Conservation (phyloP, 1,140 invertebrate genomes). For the Eumeta japonica region DNA sequence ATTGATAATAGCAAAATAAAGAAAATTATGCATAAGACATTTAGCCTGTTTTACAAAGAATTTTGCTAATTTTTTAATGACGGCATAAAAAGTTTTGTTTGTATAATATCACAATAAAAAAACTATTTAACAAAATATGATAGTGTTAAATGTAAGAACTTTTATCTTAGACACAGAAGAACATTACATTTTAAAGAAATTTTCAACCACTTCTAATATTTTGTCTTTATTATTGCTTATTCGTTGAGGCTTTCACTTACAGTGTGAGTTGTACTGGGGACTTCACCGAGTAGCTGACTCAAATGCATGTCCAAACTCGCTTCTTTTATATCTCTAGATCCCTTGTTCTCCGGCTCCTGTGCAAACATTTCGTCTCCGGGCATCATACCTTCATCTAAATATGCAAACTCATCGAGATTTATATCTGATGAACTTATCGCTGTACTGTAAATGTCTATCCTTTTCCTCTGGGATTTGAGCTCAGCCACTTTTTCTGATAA, state of each 20-base stretch:
- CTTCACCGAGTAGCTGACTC: conserved; percentile 31
- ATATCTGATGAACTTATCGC: conserved; percentile 52
- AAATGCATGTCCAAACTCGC: conserved; percentile 36
- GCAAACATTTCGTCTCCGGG: conserved; percentile 46
- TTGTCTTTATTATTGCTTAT: conserved; percentile 37
- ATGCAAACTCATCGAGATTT: conserved; percentile 55
- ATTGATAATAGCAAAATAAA: too few relatives aligned
- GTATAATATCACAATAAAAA: too few relatives aligned
- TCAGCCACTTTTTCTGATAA: conserved; percentile 46
- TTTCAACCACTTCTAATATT: conserved; percentile 15
- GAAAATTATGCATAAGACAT: too few relatives aligned
- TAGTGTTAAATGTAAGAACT: too few relatives aligned
- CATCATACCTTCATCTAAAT: conserved; percentile 50
- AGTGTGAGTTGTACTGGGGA: too few relatives aligned
- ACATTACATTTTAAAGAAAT: conserved; percentile 29
- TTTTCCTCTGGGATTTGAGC: conserved; percentile 36
- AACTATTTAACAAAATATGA: too few relatives aligned
- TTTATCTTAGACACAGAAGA: too few relatives aligned
- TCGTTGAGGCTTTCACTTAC: conserved; percentile 43
- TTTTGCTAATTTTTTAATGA: too few relatives aligned
- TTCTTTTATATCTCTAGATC: conserved; percentile 11
- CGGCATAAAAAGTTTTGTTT: too few relatives aligned
- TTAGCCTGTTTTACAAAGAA: too few relatives aligned
- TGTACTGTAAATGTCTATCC: conserved; percentile 54
- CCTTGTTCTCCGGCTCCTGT: conserved; percentile 16